Conservation (phyloP, 2,113 vertebrate genomes). For the Nyctereutes procyonoides region DNA sequence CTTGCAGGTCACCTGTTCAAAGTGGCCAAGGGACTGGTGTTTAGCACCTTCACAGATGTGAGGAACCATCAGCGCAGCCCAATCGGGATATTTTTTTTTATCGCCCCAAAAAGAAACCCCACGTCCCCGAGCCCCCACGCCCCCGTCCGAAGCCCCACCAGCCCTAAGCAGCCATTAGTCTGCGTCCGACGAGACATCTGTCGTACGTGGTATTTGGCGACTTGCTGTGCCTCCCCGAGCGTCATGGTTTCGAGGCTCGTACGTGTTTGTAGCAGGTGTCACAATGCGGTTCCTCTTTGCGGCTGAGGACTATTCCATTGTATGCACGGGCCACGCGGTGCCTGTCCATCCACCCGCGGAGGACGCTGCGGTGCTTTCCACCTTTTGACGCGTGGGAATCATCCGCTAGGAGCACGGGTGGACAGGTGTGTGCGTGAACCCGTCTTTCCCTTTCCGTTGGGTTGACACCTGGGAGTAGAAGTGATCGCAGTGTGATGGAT, state of each 20-base stretch:
- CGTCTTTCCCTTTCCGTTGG: too few species aligned
- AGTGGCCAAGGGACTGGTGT: neutral
- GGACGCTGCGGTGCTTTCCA: neutral
- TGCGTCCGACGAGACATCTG: fast-evolving
- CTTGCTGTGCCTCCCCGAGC: neutral
- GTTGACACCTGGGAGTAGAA: neutral
- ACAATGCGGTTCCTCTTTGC: fast-evolving
- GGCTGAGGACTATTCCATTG: too few species aligned
- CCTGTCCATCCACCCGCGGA: neutral
- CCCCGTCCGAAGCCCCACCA: too few species aligned
- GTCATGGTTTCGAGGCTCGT: neutral
- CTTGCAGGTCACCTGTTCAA: fast-evolving
- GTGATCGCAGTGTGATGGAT: too few species aligned
- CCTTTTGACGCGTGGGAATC: neutral
- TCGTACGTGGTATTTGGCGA: neutral
- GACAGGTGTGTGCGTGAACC: neutral
- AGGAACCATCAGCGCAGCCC: neutral
- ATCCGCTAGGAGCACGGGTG: too few species aligned
- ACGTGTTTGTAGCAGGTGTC: neutral
- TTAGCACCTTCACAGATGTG: neutral
- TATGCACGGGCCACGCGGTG: too few species aligned
- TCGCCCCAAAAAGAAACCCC: neutral
- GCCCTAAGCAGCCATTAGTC: too few species aligned
- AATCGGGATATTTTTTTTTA: too few species aligned
- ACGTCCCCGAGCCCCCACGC: too few species aligned